phyloP scores from a whole-genome alignment of 2,797 vertebrate species.

The Premnoplex brunnescens region DNA sequence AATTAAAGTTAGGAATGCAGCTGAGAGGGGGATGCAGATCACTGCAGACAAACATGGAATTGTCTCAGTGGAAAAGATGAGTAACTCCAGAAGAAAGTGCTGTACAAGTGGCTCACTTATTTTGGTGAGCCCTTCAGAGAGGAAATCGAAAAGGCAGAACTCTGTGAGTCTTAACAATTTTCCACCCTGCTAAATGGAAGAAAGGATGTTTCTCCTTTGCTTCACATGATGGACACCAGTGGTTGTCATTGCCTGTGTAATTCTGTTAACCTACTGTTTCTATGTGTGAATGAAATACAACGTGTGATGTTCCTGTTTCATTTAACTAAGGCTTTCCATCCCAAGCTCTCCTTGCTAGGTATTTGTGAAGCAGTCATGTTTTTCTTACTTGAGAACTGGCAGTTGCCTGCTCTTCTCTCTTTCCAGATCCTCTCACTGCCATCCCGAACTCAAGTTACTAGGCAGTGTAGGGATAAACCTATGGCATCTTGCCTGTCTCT shows the following conservation, averaged over 20 bases:
- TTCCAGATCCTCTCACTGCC: background rate
- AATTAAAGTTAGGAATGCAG: slow-evolving; percentile 2
- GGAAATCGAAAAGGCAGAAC: background rate
- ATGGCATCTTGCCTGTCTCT: background rate
- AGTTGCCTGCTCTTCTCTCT: background rate
- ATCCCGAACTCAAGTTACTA: background rate
- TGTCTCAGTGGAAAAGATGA: slow-evolving; percentile 24
- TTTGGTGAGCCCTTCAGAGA: background rate
- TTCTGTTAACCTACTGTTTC: background rate
- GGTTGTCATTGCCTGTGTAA: background rate
- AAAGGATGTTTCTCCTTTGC: background rate
- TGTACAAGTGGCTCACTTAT: background rate
- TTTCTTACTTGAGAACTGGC: background rate
- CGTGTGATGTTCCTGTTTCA: accelerated
- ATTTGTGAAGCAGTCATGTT: background rate
- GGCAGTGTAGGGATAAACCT: background rate
- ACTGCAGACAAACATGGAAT: background rate
- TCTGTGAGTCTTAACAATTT: background rate
- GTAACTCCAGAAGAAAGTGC: background rate
- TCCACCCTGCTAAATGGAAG: background rate
- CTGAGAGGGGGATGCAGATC: background rate
- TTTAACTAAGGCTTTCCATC: background rate
- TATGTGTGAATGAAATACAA: background rate
- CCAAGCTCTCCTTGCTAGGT: background rate
- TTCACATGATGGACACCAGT: background rate